A percentile compares a stretch with the other conserved stretches of the same genome.
Conservation (phyloP, 2,888 invertebrate genomes). For the Drosophila macrospina region DNA sequence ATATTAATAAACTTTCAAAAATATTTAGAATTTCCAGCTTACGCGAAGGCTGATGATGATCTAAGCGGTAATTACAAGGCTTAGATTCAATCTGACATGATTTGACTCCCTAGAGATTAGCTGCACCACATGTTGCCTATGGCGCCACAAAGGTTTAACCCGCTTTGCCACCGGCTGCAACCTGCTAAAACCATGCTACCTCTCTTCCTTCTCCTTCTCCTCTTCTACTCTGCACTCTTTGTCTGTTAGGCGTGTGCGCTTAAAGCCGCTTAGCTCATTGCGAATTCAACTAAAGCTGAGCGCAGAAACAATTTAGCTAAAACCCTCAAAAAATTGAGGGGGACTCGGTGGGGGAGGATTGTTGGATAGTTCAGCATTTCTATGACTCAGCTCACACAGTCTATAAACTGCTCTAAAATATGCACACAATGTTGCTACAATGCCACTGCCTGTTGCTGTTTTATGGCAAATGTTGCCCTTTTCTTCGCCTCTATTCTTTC, state of each 20-base stretch:
- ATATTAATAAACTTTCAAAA: not conserved
- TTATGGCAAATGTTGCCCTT: conserved; percentile 56
- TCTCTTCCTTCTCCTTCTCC: not conserved
- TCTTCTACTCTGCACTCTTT: conserved; percentile 3
- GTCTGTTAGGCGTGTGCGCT: conserved; percentile 43
- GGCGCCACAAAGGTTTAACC: conserved; percentile 44
- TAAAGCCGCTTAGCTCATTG: conserved; percentile 74
- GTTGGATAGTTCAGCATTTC: not conserved
- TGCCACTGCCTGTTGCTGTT: conserved; percentile 65
- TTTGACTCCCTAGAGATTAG: conserved; percentile 5
- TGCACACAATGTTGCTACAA: conserved; percentile 48
- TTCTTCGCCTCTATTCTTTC: conserved; percentile 28
- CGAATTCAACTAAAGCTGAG: conserved; percentile 64
- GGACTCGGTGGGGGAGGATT: not conserved
- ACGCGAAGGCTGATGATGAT: conserved; percentile 11
- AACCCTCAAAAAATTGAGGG: conserved; percentile 7
- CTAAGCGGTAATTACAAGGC: conserved; percentile 41
- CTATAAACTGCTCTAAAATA: conserved; percentile 54
- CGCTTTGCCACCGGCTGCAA: conserved; percentile 46
- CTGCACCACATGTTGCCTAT: conserved; percentile 30
- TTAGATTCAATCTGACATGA: conserved; percentile 16
- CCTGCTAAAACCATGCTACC: not conserved
- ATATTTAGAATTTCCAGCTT: not conserved
- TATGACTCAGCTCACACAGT: conserved; percentile 48
- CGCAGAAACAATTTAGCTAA: conserved; percentile 62